Evolutionary conservation across 2,113 vertebrate species (phyloP).

Genomic region (Rhodinocichla rosea): DNA sequence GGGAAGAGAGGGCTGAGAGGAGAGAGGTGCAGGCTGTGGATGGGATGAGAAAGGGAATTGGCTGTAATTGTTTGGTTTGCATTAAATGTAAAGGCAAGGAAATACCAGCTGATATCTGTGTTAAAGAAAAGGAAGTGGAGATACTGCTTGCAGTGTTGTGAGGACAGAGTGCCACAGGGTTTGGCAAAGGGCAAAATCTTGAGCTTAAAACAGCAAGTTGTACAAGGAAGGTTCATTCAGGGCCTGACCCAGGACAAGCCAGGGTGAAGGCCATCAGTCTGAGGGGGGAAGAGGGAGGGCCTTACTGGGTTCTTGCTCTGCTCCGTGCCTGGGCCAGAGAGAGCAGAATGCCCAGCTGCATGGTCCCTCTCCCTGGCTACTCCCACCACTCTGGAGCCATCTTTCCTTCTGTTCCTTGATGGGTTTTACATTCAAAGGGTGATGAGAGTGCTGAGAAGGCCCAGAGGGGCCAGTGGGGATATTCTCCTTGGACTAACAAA

Average conservation of each 20-base stretch:
- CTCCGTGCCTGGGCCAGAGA: rapidly evolving
- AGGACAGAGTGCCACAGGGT: not conserved
- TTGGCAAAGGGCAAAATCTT: not conserved
- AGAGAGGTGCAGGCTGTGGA: not conserved
- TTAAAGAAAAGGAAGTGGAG: not conserved
- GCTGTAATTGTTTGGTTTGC: not conserved
- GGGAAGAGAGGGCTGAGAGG: not conserved
- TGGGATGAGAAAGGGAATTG: not conserved
- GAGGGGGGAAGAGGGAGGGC: rapidly evolving
- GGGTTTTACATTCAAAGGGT: not conserved
- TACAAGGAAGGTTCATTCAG: not conserved
- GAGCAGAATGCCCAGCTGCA: not conserved
- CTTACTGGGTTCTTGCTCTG: not conserved
- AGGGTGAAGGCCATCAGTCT: not conserved
- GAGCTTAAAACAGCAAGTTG: not conserved
- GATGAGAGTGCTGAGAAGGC: not conserved
- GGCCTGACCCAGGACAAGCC: rapidly evolving
- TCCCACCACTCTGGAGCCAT: not conserved
- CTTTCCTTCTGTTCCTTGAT: not conserved
- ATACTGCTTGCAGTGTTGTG: rapidly evolving
- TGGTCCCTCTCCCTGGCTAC: not conserved
- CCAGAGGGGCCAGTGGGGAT: not conserved
- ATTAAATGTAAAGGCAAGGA: not conserved
- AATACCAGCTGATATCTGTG: not conserved
- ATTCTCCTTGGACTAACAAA: not conserved